A percentile compares a stretch with the other conserved stretches of the same genome.
Evolutionary conservation across 2,888 invertebrate genomes (phyloP).

Genomic region (Apocheima hispidaria): DNA sequence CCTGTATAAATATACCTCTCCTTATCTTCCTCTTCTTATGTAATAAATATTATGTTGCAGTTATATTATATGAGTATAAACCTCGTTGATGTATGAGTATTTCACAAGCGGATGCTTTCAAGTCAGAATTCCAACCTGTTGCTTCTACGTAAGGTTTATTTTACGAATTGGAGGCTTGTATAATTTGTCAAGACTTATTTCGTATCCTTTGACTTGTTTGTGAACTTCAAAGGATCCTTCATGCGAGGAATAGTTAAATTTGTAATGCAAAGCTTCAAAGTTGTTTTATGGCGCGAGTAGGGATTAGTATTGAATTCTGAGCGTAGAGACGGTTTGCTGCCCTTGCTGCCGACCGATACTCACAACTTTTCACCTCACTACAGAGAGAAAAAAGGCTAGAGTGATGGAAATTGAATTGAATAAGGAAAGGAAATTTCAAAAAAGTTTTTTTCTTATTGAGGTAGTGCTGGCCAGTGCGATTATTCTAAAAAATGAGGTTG

Average conservation of each 20-base stretch:
- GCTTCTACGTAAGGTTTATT: conserved; percentile 59
- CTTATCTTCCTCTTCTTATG: background rate
- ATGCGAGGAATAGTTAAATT: background rate
- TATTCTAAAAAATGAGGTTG: too few relatives aligned
- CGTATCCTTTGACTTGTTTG: background rate
- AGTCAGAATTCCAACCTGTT: conserved; percentile 67
- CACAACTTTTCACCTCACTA: too few relatives aligned
- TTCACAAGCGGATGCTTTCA: conserved; percentile 64
- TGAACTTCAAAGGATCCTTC: conserved; percentile 1
- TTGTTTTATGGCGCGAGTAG: too few relatives aligned
- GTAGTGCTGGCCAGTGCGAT: too few relatives aligned
- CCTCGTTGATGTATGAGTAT: conserved; percentile 62
- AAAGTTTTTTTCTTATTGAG: too few relatives aligned
- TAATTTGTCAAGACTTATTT: conserved; percentile 45
- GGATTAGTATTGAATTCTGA: too few relatives aligned
- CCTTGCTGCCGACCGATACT: too few relatives aligned
- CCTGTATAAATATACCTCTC: background rate
- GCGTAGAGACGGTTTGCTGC: too few relatives aligned
- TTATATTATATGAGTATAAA: conserved; percentile 46
- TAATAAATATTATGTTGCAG: background rate
- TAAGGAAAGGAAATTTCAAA: too few relatives aligned
- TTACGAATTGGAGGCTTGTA: conserved; percentile 51
- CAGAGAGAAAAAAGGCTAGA: too few relatives aligned
- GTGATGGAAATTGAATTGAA: too few relatives aligned
- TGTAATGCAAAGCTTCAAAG: too few relatives aligned